phyloP scores from a whole-genome alignment of 2,888 invertebrate genomes.

The Morpho deidamia region DNA sequence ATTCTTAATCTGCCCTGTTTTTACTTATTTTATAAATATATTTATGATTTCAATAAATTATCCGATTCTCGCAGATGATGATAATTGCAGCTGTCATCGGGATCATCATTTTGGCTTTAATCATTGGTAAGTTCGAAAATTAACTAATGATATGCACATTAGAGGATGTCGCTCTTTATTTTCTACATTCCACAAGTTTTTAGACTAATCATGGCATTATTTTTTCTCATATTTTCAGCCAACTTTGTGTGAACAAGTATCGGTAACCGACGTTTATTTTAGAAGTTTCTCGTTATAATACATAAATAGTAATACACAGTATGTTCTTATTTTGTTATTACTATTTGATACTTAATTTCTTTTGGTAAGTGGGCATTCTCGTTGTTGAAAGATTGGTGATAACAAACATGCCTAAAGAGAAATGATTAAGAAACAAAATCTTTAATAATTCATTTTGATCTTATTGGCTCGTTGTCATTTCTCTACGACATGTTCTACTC shows the following conservation, averaged over 20 bases:
- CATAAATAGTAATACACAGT: conserved; percentile 53
- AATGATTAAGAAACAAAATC: no score
- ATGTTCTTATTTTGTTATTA: conserved; percentile 54
- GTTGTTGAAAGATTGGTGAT: conserved; percentile 37
- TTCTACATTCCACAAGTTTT: conserved; percentile 37
- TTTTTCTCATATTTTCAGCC: conserved; percentile 72
- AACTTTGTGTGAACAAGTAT: conserved; percentile 76
- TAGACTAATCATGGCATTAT: conserved; percentile 62
- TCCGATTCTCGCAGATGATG: conserved; percentile 84
- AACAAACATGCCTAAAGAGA: conserved; percentile 9
- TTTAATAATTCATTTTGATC: no score
- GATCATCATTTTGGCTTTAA: conserved; percentile 89
- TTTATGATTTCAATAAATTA: not conserved
- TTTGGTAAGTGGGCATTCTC: conserved; percentile 67
- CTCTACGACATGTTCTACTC: conserved; percentile 10
- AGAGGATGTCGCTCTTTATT: conserved; percentile 28
- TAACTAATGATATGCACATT: conserved; percentile 26
- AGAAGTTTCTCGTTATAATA: conserved; percentile 65
- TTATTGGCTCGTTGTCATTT: not conserved
- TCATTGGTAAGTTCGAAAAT: conserved; percentile 85
- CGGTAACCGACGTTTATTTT: conserved; percentile 68
- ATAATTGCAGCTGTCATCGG: conserved; percentile 93
- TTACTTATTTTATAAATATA: not conserved
- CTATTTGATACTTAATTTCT: conserved; percentile 48
- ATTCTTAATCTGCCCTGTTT: no score